Evolutionary conservation across 1,140 invertebrate species (phyloP).

Genomic region (Bombus superbus): DNA sequence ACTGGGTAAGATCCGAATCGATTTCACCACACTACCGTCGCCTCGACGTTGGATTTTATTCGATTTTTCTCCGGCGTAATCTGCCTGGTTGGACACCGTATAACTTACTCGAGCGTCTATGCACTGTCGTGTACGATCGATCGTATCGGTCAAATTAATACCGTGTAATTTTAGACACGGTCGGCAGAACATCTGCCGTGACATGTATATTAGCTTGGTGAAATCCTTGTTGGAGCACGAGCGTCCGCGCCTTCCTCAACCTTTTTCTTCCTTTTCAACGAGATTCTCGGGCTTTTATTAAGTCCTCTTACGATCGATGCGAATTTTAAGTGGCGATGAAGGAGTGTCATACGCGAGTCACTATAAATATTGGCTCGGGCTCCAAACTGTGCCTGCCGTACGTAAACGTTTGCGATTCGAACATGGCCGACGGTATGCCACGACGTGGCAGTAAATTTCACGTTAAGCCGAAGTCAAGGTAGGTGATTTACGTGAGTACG

Average conservation of each 20-base stretch:
- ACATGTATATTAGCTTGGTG: slow-evolving; percentile 32
- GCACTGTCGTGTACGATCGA: slow-evolving; percentile 29
- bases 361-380: slow-evolving; percentile 58
- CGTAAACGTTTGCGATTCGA: slow-evolving; percentile 67
- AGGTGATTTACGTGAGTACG: slow-evolving; percentile 70
- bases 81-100: slow-evolving; percentile 21
- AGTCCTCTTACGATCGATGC: slow-evolving; percentile 23
- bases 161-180: slow-evolving; percentile 48
- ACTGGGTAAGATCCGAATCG: slow-evolving; percentile 61
- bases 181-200: slow-evolving; percentile 8
- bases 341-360: slow-evolving; percentile 36
- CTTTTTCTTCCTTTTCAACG: background rate
- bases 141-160: slow-evolving; percentile 60
- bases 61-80: slow-evolving; percentile 55
- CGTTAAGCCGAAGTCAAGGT: slow-evolving; percentile 69
- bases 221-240: background rate
- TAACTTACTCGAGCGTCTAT: slow-evolving; percentile 34
- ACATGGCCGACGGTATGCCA: slow-evolving; percentile 57
- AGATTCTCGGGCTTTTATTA: background rate
- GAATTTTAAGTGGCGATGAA: slow-evolving; percentile 41
- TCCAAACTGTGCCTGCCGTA: slow-evolving; percentile 41
- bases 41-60: slow-evolving; percentile 43
- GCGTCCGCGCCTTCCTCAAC: background rate
- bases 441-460: slow-evolving; percentile 72
- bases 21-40: slow-evolving; percentile 55